Evolutionary conservation across 2,113 vertebrate species (phyloP).

Genomic region (Chloropsis cyanopogon): DNA sequence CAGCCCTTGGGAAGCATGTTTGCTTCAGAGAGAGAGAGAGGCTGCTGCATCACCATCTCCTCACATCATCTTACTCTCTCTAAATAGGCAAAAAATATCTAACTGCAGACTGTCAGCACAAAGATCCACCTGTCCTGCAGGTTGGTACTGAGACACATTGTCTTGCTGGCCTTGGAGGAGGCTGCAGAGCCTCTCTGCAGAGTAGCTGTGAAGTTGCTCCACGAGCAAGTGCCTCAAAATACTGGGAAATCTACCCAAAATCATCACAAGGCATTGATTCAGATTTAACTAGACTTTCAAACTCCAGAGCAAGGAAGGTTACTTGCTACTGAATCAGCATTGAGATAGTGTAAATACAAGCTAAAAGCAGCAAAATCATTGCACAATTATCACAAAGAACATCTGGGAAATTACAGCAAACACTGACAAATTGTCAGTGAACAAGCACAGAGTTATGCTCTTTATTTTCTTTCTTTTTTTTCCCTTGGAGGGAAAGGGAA

Average conservation of each 20-base stretch:
- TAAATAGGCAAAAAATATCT: not conserved
- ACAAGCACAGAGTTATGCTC: rapidly evolving
- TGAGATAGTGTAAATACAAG: not conserved
- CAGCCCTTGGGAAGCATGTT: not conserved
- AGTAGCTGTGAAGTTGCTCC: not conserved
- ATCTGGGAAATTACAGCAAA: not conserved
- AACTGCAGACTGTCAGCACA: not conserved
- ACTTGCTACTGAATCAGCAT: not conserved
- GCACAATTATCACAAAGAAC: not conserved
- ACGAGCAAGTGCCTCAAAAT: not conserved
- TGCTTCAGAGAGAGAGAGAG: not conserved
- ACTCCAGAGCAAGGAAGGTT: not conserved
- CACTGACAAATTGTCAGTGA: not conserved
- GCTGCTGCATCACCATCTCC: not conserved
- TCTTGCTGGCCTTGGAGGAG: not conserved
- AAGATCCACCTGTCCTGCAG: not conserved
- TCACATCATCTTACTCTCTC: not conserved
- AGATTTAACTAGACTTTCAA: not conserved
- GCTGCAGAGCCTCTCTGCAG: not conserved
- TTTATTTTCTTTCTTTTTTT: not conserved
- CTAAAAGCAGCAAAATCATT: not conserved
- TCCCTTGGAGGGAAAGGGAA: not conserved
- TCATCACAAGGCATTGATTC: rapidly evolving
- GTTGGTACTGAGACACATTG: rapidly evolving
- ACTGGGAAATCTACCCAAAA: not conserved